Evolutionary conservation across 2,113 vertebrate species (phyloP).

Genomic region (Sturnus vulgaris): DNA sequence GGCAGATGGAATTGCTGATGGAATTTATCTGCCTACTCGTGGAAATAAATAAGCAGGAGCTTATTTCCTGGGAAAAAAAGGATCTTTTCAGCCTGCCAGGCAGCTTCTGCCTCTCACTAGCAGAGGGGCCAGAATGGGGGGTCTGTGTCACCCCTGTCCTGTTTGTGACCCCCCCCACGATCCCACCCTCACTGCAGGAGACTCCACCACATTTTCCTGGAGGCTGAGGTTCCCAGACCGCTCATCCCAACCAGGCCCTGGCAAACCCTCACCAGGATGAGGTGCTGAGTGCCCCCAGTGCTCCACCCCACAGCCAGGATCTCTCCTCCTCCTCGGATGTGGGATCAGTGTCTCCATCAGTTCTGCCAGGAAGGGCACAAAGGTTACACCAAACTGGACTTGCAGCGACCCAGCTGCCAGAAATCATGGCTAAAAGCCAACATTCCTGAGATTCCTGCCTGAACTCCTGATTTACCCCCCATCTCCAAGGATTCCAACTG

Average conservation of each 20-base stretch:
- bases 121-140: accelerated
- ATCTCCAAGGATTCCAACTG: not conserved
- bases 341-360: not conserved
- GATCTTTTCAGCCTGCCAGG: not conserved
- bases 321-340: not conserved
- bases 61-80: not conserved
- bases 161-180: not conserved
- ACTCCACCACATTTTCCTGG: not conserved
- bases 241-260: not conserved
- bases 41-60: not conserved
- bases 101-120: not conserved
- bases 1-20: not conserved
- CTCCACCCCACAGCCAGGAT: not conserved
- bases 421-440: not conserved
- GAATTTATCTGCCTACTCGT: not conserved
- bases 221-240: not conserved
- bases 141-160: not conserved
- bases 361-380: not conserved
- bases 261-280: not conserved
- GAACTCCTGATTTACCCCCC: not conserved
- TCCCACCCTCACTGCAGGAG: not conserved
- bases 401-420: not conserved
- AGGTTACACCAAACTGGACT: not conserved
- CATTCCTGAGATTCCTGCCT: not conserved
- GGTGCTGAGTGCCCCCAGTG: not conserved